Base-by-base conservation (phyloP, 1,140 invertebrate species). In the Hyles vespertilio region DNA sequence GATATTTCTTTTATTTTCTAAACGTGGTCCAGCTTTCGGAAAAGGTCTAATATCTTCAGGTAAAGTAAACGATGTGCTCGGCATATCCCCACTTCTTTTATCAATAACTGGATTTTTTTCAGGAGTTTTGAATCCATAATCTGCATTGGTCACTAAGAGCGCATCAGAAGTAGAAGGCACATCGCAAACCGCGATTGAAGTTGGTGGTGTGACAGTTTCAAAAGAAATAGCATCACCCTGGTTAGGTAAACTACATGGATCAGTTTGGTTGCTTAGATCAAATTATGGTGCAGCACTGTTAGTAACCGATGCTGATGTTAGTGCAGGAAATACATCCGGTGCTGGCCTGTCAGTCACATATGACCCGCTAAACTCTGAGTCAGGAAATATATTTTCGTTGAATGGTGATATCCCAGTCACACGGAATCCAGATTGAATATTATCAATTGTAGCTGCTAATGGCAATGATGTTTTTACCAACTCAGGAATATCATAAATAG, bases 401-500 rank as follows among this genome's bases (percentile, higher is more conserved):
- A 53, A 11, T 3, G 51, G 51, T 10, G 8, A 36, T 40, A 53
- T 53, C 22, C 51, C 51, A 36, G 51, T 8, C 36, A 8, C 34
- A 3, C 51, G 10, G 36, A 53, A 53, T 5, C 51, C 51, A 40
- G 6, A n/a, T 12, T 12, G 10, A 9, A 53, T 53, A 53, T 53
- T 53, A 9, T 5, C 6, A 40, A 9, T 8, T 5, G 12, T 22
- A 9, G 40, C 5, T 8, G 51, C 51, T 7, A 3, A 5, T 34
- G 51, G 51, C 3, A 53, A 53, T 32, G 60, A 54, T 57, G 51
- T 12, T 2, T 50, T 44, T 45, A 57, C n/a, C n/a, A 62, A 47
- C 53, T 55, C 61, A 22, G 77, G 59, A 32, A 84, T 61, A 44
- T 83, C 72, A 59, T 82, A 76, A 36, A 81, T 78, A 11, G 69